phyloP scores from a whole-genome alignment of 2,113 vertebrate species.

The Melanotaenia duboulayi region DNA sequence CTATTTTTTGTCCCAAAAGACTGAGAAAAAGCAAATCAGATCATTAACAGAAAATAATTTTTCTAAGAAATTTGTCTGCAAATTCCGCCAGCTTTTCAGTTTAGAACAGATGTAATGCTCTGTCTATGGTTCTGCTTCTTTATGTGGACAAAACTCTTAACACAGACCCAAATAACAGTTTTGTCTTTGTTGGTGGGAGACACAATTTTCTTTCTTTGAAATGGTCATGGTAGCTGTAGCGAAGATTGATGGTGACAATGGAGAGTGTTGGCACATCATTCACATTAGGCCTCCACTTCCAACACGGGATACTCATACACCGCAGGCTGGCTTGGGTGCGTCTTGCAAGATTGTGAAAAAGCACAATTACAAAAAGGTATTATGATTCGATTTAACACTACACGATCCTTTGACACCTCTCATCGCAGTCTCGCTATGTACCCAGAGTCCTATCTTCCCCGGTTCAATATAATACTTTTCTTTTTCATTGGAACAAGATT shows the following conservation, averaged over 20 bases:
- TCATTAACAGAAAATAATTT: background rate
- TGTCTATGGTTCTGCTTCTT: background rate
- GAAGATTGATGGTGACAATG: constrained; percentile 16
- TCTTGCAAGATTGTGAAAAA: background rate
- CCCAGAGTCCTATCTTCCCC: too few species aligned
- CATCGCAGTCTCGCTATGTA: too few species aligned
- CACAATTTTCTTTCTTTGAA: background rate
- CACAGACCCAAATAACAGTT: background rate
- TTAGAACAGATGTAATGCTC: background rate
- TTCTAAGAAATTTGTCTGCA: background rate
- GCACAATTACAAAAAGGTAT: background rate
- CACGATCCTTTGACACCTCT: too few species aligned
- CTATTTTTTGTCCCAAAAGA: background rate
- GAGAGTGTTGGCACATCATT: constrained; percentile 8
- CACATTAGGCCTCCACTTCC: constrained; percentile 10
- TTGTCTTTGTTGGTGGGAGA: background rate
- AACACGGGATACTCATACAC: background rate
- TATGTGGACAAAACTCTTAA: background rate
- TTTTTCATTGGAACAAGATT: too few species aligned
- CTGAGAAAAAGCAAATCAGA: background rate
- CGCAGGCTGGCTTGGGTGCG: background rate
- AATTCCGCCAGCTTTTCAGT: background rate
- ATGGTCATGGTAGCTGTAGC: background rate
- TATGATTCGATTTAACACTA: too few species aligned
- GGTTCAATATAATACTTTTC: too few species aligned